Evolutionary conservation across 2,888 invertebrate genomes (phyloP).

Genomic region (Neoscelio sp.): DNA sequence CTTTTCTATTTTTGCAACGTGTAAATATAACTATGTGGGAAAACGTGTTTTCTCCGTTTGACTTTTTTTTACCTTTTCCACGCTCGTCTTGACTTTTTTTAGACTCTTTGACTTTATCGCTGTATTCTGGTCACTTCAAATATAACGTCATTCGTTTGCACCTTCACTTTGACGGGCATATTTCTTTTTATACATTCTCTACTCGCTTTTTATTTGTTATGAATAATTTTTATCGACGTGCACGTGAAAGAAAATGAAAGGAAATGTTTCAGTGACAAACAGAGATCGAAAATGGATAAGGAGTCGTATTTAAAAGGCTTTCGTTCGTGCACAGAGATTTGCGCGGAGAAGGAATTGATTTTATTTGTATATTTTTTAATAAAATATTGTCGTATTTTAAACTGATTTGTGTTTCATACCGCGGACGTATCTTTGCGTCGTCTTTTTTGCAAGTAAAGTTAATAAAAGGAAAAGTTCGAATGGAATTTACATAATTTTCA

Average conservation of each 20-base stretch:
- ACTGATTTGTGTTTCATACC: too few relatives aligned
- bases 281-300: conserved; percentile 16
- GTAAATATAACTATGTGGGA: too few relatives aligned
- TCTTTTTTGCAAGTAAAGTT: too few relatives aligned
- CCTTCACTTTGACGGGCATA: conserved; percentile 4
- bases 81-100: neutral
- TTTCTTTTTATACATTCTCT: neutral
- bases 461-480: too few relatives aligned
- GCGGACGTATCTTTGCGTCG: too few relatives aligned
- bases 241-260: conserved; percentile 19
- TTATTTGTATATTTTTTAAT: too few relatives aligned
- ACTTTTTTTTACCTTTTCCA: conserved; percentile 13
- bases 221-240: conserved; percentile 32
- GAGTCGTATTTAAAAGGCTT: conserved; percentile 8
- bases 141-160: conserved; percentile 18
- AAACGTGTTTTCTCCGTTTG: neutral
- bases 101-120: conserved; percentile 7
- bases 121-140: conserved; percentile 22
- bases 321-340: too few relatives aligned
- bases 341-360: too few relatives aligned
- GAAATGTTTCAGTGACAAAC: conserved; percentile 34
- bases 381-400: too few relatives aligned
- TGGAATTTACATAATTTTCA: too few relatives aligned
- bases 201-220: conserved; percentile 2
- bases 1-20: too few relatives aligned